Evolutionary conservation across 1,140 invertebrate species (phyloP), one percentile per base, ranked within the genome.

Genomic region (Camponotus floridanus): DNA sequence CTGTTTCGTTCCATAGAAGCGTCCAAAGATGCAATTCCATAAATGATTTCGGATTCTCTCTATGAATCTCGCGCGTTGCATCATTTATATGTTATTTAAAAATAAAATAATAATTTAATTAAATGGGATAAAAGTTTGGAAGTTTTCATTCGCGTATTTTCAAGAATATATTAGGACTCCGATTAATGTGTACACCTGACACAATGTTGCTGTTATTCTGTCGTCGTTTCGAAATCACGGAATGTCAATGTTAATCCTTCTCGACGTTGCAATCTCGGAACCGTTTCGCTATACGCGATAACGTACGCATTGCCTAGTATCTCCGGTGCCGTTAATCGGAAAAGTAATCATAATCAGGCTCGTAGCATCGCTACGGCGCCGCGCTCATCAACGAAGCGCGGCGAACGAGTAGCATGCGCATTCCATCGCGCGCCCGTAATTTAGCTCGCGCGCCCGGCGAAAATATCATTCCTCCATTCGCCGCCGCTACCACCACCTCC

Each of bases 381-480:
- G 78, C 79, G 39, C 79, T 83, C 79, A 83, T 83, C 79, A 83
- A 70, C 68, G 39, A 33, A 36, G 68, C 79, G 55, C 79, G 48
- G 79, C 68, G 68, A 83, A 74, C 68, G 79, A 83, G 79, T 83
- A 83, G 79, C 79, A 74, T 74, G 79, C 68, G 55, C 79, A 83
- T 83, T 83, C 79, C 79, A 83, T 74, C 79, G 79, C 79, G 79
- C 79, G 68, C 79, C 68, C 68, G 79, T 74, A 83, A 83, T 85
- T 78, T 85, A 65, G 61, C 74, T 78, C 57, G 59, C 39, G 39
- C 76, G 76, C 3, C 64, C 39, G 51, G 48, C 74, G 83, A 79
- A 79, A 85, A 61, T 85, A 85, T 80, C 71, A 76, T 85, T 85
- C 61, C 80, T 84, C 62, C 51, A 51, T 51, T 51, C 31, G 55